Evolutionary conservation across 2,888 invertebrate genomes (phyloP), one percentile per base, ranked within the genome.

Genomic region (Sthenelais limicola): DNA sequence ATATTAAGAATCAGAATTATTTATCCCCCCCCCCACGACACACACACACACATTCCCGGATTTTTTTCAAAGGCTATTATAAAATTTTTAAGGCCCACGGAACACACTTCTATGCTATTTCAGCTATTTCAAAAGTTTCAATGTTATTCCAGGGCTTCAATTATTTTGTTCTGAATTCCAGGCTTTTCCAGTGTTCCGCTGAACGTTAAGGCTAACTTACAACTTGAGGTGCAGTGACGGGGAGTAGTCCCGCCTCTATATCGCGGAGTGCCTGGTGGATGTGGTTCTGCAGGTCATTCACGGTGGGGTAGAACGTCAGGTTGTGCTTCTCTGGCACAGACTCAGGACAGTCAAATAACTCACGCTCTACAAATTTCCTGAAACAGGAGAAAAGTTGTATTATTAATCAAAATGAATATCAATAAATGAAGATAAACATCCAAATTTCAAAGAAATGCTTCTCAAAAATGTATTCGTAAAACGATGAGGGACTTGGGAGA

Each of bases 221-320:
- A 62, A 38, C 38, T n/a, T 62, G 21, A 1, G 81, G 75, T 30
- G 82, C 81, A n/a, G 83, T 82, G 15, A 84, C 74, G n/a, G 84
- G 80, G n/a, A 87, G 77, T 3, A 79, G 72, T 1, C 87, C 87
- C 77, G 76, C 80, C 71, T 85, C 82, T 33, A 87, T 83, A 78
- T 88, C 87, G 54, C 82, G 83, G 3, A 86, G 72, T 2, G 87
- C 86, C 74, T 86, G 86, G 71, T 87, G 87, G 30, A 88, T 85
- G 74, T 87, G 85, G 76, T 88, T 88, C 76, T 88, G 87, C n/a
- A 88, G 80, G 74, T 87, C 87, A 58, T 87, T 85, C 24, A 88
- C 86, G 1, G 88, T 88, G 1, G 88, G 88, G 73, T 86, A 88
- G 74, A 82, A 81, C 7, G 82, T 84, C 48, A 86, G 79, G 75